Conservation (phyloP, 2,797 vertebrate genomes). For the Nyctalus aviator region DNA sequence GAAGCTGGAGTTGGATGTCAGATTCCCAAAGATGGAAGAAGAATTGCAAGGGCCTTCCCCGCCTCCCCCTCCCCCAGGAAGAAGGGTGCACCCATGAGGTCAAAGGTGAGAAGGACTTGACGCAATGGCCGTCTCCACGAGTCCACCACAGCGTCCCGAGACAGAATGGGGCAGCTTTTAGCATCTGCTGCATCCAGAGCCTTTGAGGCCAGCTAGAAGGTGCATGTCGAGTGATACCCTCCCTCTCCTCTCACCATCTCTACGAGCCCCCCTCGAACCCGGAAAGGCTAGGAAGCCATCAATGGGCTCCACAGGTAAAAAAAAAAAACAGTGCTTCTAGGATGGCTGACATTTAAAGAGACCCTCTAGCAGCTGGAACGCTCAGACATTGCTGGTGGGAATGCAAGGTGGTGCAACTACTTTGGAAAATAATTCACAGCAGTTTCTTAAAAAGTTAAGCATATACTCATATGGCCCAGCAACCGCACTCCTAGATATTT, state of each 20-base stretch:
- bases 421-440: neutral
- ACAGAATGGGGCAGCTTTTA: neutral
- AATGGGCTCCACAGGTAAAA: neutral
- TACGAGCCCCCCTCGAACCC: neutral
- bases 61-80: neutral
- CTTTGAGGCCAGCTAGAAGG: neutral
- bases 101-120: neutral
- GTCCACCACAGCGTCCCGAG: neutral
- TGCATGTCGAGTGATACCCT: neutral
- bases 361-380: neutral
- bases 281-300: neutral
- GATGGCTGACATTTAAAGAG: neutral
- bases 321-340: neutral
- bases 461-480: neutral
- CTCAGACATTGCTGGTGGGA: neutral
- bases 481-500: neutral
- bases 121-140: neutral
- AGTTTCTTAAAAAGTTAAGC: slow-evolving; percentile 51
- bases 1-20: neutral
- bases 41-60: neutral
- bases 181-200: neutral
- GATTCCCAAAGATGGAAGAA: neutral
- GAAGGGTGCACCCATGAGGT: neutral
- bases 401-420: neutral
- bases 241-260: neutral